A percentile compares a stretch with the other conserved stretches of the same genome.
These are phyloP conservation scores for Pseudomyrmex cubaensis DNA, from an alignment of 1,140 invertebrate genomes.

Conservation along the genomic window DNA sequence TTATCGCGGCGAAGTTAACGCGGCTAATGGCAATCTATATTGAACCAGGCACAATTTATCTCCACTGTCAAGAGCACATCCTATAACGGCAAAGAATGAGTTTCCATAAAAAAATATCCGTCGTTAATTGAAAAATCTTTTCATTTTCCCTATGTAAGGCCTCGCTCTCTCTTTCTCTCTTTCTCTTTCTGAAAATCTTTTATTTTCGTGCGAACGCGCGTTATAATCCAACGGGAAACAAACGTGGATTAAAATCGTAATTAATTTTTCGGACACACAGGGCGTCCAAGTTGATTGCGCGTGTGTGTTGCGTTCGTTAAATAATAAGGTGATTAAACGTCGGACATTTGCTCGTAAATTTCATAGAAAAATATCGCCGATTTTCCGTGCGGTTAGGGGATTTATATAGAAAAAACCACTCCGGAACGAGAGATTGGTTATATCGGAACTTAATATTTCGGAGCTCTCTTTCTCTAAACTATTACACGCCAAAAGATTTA, in stretches of 20 bases:
- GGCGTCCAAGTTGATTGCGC: neutral
- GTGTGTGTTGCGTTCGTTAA: neutral
- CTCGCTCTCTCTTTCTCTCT: neutral
- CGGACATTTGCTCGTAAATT: slow-evolving; percentile 26
- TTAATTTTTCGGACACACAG: slow-evolving; percentile 2
- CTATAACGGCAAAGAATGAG: slow-evolving; percentile 7
- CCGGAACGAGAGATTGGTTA: neutral
- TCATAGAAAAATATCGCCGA: slow-evolving; percentile 53
- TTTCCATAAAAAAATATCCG: slow-evolving; percentile 18
- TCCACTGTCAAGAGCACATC: neutral
- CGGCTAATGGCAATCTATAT: slow-evolving; percentile 40
- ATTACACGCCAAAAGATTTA: too few species aligned
- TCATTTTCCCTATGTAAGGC: slow-evolving; percentile 28
- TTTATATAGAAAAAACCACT: too few species aligned
- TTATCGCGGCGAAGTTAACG: slow-evolving; percentile 25
- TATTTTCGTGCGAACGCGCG: too few species aligned
- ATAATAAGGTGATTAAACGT: neutral
- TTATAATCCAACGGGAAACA: neutral
- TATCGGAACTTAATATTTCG: slow-evolving; percentile 25
- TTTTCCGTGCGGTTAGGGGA: neutral
- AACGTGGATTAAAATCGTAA: neutral
- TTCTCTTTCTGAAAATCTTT: slow-evolving; percentile 1
- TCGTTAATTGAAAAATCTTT: slow-evolving; percentile 10
- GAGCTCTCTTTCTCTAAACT: too few species aligned
- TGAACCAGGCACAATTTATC: slow-evolving; percentile 39